These are phyloP conservation scores for Stenichneumon culpator DNA, from an alignment of 2,888 invertebrate species.

Conservation along the genomic window DNA sequence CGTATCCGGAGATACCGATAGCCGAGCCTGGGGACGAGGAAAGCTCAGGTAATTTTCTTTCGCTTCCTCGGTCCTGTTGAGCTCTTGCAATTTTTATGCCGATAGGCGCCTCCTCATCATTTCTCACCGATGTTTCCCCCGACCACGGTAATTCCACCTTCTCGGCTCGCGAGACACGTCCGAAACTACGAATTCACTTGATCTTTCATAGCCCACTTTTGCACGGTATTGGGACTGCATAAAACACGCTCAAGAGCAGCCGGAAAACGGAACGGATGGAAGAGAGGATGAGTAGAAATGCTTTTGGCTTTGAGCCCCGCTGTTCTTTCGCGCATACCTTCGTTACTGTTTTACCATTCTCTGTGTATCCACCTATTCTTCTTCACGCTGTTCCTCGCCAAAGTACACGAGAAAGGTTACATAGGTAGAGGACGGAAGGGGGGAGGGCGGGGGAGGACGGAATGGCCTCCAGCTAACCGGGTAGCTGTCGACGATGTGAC, in stretches of 20 bases:
- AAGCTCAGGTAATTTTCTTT: conserved; percentile 20
- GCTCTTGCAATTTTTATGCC: background rate
- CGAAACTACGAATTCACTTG: background rate
- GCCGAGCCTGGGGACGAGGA: background rate
- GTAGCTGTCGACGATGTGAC: background rate
- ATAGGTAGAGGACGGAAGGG: background rate
- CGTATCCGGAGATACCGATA: conserved; percentile 28
- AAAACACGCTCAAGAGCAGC: background rate
- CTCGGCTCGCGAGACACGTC: too few species aligned
- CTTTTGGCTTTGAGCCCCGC: background rate
- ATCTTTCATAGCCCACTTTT: background rate
- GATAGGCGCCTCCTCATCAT: too few species aligned
- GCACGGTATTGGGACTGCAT: background rate
- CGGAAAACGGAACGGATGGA: too few species aligned
- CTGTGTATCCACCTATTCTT: background rate
- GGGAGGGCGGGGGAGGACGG: background rate
- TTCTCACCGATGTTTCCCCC: too few species aligned
- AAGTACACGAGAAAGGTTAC: background rate
- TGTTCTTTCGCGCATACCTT: background rate
- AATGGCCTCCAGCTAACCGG: background rate
- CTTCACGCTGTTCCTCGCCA: background rate
- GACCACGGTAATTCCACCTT: too few species aligned
- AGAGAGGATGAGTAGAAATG: background rate
- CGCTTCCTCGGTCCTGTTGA: background rate
- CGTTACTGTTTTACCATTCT: conserved; percentile 11